Evolutionary conservation across 2,888 invertebrate species (phyloP).

Genomic region (Yponomeuta malinellus): DNA sequence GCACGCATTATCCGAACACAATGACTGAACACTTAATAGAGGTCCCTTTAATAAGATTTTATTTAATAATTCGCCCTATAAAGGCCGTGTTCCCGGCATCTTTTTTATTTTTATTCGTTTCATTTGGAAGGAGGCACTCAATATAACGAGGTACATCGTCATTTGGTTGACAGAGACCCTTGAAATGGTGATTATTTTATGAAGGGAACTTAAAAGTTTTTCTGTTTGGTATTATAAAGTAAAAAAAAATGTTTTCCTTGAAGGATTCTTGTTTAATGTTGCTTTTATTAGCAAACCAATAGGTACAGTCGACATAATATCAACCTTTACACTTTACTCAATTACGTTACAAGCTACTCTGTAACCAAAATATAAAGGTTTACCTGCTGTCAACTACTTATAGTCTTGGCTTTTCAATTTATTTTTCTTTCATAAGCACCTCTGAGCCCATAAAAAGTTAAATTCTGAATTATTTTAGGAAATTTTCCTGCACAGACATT

Average conservation of each 20-base stretch:
- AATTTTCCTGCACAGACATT: too few relatives aligned
- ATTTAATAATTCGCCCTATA: constrained; percentile 26
- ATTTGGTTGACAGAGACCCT: constrained; percentile 10
- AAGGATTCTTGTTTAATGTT: not conserved
- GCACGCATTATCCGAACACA: constrained; percentile 17
- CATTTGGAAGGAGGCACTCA: constrained; percentile 21
- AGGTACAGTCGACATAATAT: too few relatives aligned
- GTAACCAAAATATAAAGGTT: too few relatives aligned
- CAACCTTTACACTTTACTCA: too few relatives aligned
- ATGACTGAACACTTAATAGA: constrained; percentile 22
- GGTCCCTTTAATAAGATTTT: constrained; percentile 26
- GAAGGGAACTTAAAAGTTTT: not conserved
- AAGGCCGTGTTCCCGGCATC: constrained; percentile 26
- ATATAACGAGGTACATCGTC: constrained; percentile 11
- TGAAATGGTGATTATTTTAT: constrained; percentile 14
- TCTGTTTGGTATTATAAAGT: not conserved
- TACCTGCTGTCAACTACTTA: too few relatives aligned
- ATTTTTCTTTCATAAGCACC: too few relatives aligned
- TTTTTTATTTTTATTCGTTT: constrained; percentile 30
- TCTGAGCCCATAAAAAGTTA: too few relatives aligned
- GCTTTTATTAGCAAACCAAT: not conserved
- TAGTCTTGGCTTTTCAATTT: too few relatives aligned
- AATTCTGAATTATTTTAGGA: too few relatives aligned
- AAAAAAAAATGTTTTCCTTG: not conserved
- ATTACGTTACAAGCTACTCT: too few relatives aligned